These are phyloP conservation scores for Brachionus rubens DNA, from an alignment of 1,140 invertebrate genomes.

Conservation along the genomic window DNA sequence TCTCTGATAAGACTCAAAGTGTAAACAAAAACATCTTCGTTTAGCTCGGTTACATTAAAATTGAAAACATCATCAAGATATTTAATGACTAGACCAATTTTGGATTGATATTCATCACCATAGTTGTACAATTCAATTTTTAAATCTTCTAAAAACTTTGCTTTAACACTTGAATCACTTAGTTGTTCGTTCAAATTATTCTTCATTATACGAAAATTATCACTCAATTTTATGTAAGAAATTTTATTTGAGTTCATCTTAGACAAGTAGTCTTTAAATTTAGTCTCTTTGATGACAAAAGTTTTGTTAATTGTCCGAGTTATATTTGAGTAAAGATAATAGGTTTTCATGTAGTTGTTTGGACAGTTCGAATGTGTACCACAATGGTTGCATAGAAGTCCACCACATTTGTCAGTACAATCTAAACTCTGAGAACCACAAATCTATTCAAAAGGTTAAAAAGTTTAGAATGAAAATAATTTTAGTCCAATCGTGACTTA, in stretches of 20 bases:
- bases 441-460: background rate
- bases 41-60: too few species aligned
- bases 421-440: background rate
- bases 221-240: background rate
- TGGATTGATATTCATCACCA: conserved; percentile 4
- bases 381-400: background rate
- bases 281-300: too few species aligned
- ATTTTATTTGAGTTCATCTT: too few species aligned
- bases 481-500: background rate
- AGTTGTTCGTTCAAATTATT: background rate
- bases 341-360: too few species aligned
- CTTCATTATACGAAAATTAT: background rate
- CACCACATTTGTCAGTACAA: background rate
- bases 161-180: background rate
- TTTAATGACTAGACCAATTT: background rate
- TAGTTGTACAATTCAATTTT: background rate
- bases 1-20: too few species aligned
- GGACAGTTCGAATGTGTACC: background rate
- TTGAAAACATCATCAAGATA: background rate
- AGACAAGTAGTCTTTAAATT: too few species aligned
- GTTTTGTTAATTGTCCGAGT: too few species aligned
- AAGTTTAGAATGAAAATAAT: background rate
- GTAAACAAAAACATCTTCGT: too few species aligned
- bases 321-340: too few species aligned
- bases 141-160: background rate